These are phyloP conservation scores for Capreolus pygargus DNA, from an alignment of 2,113 vertebrate genomes.

Conservation along the genomic window DNA sequence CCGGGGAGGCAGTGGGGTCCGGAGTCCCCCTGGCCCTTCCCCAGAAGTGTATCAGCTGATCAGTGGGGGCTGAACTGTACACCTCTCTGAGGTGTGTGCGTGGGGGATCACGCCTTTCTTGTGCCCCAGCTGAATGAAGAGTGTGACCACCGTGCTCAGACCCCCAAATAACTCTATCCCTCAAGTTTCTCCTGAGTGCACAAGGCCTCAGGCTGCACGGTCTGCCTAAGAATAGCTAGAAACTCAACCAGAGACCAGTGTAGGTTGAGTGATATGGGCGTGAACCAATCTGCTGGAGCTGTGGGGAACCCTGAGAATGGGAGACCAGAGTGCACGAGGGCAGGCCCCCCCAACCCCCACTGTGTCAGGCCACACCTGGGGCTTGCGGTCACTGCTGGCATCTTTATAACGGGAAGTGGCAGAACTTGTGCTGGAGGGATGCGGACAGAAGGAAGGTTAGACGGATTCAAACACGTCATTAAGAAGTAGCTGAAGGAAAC, in stretches of 20 bases:
- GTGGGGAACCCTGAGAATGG: background rate
- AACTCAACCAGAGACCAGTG: background rate
- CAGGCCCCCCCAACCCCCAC: background rate
- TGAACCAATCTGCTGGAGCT: background rate
- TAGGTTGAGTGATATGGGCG: background rate
- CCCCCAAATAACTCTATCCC: background rate
- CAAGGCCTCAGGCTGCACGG: background rate
- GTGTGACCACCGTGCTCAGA: background rate
- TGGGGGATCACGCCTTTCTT: background rate
- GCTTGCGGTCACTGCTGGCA: background rate
- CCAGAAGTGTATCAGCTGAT: conserved; percentile 34
- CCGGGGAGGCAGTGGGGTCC: background rate
- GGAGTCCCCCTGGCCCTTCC: background rate
- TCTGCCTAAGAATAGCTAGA: background rate
- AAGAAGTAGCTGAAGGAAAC: background rate
- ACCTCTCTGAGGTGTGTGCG: background rate
- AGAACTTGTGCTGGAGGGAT: background rate
- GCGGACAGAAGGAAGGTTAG: background rate
- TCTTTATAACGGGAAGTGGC: background rate
- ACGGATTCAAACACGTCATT: background rate
- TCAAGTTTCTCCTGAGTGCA: background rate
- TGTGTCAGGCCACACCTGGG: background rate
- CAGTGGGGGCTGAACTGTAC: background rate
- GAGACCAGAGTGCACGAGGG: background rate
- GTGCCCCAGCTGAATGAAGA: background rate